Conservation (phyloP, 2,113 vertebrate genomes). For the Rhabdomys dilectus region DNA sequence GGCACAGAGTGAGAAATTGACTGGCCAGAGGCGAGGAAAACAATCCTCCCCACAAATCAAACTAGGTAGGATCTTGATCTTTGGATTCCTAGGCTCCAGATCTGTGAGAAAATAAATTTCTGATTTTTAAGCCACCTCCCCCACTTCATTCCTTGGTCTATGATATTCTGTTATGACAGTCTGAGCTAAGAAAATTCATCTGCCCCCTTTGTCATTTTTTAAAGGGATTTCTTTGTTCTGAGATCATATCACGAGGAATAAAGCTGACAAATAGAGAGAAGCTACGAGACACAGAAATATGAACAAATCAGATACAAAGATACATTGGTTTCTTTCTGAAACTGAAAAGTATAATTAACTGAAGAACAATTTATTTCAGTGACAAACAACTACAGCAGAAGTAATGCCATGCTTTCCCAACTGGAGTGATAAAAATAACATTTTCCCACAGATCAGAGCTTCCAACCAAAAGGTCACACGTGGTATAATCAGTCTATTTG, state of each 20-base stretch:
- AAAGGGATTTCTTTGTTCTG: neutral
- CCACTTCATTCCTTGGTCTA: neutral
- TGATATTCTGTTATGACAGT: neutral
- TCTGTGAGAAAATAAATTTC: constrained; percentile 1
- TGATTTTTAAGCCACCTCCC: neutral
- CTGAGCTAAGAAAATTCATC: neutral
- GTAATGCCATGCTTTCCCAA: neutral
- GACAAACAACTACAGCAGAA: neutral
- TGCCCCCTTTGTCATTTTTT: neutral
- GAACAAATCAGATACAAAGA: constrained; percentile 11
- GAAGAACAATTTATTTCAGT: neutral
- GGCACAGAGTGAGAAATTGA: neutral
- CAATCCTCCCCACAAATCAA: neutral
- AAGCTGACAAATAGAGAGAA: constrained; percentile 43
- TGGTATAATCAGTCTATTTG: constrained; percentile 17
- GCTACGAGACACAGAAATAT: neutral
- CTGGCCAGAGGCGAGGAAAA: neutral
- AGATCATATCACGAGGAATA: neutral
- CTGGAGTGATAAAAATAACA: constrained; percentile 34
- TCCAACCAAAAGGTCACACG: constrained; percentile 28
- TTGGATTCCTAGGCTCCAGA: neutral
- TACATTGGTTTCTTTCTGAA: neutral
- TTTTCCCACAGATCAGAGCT: neutral
- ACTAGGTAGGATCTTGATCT: neutral
- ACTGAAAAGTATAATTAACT: constrained; percentile 44